Conservation (phyloP, 2,888 invertebrate genomes). For the Pseudococcus viburni region DNA sequence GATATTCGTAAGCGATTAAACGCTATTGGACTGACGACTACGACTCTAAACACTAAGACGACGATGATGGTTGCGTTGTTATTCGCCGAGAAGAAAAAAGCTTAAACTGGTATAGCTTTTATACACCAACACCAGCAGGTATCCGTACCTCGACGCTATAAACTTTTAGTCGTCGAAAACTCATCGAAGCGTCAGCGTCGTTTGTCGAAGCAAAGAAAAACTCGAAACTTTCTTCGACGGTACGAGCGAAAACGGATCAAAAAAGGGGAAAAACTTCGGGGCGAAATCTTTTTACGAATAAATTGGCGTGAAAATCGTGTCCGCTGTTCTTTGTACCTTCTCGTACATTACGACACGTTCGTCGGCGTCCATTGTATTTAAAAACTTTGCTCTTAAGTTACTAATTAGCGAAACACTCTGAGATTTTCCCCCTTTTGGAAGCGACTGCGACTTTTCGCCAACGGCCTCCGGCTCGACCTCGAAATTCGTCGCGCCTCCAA, state of each 20-base stretch:
- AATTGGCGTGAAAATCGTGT: slow-evolving; percentile 24
- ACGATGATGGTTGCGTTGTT: too few species aligned
- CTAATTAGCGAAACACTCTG: background rate
- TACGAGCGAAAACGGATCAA: background rate
- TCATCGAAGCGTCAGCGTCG: background rate
- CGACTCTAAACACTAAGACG: background rate
- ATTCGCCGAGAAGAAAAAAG: background rate
- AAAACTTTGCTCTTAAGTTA: background rate
- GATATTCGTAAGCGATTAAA: background rate
- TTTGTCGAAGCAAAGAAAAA: background rate
- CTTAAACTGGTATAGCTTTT: background rate
- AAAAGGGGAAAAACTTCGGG: background rate
- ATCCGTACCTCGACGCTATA: background rate
- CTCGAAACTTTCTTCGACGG: background rate
- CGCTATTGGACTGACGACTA: background rate
- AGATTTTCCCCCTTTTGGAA: background rate
- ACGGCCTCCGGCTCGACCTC: background rate
- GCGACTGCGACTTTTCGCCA: background rate
- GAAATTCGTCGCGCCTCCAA: background rate
- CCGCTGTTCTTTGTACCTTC: background rate
- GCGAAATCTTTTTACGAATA: background rate
- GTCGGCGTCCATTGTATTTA: background rate
- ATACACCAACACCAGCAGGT: background rate
- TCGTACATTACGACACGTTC: background rate
- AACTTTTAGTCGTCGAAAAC: background rate